These are phyloP conservation scores for Ceratoteleas bidentatus DNA, from an alignment of 1,140 invertebrate genomes.

Conservation along the genomic window DNA sequence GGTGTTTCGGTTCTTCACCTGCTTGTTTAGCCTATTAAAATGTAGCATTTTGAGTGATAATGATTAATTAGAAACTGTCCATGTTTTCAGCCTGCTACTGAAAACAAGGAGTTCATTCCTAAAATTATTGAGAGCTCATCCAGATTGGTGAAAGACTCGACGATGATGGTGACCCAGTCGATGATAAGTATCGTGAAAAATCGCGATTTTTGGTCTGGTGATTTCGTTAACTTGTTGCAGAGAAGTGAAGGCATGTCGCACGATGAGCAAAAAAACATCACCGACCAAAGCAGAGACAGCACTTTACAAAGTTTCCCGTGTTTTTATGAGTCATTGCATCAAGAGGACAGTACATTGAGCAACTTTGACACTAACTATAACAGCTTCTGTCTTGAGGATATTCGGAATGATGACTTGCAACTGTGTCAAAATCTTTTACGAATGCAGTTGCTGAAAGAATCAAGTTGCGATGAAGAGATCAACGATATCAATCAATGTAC, in stretches of 20 bases:
- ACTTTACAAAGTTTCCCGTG: slow-evolving; percentile 76
- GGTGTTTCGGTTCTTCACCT: too few relatives aligned
- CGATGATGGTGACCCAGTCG: slow-evolving; percentile 75
- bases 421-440: slow-evolving; percentile 77
- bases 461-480: slow-evolving; percentile 74
- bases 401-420: slow-evolving; percentile 74
- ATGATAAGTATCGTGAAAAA: slow-evolving; percentile 77
- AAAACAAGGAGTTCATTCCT: slow-evolving; percentile 77
- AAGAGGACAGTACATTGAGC: slow-evolving; percentile 68
- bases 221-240: slow-evolving; percentile 71
- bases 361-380: slow-evolving; percentile 75
- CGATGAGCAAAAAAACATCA: slow-evolving; percentile 50
- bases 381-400: slow-evolving; percentile 72
- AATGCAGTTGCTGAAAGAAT: slow-evolving; percentile 76
- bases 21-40: too few relatives aligned
- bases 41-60: background rate
- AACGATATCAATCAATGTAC: slow-evolving; percentile 76
- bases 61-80: slow-evolving; percentile 3
- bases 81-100: slow-evolving; percentile 72
- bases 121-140: slow-evolving; percentile 78
- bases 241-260: slow-evolving; percentile 50
- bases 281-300: slow-evolving; percentile 27
- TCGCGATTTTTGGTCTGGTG: slow-evolving; percentile 75
- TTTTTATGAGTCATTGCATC: slow-evolving; percentile 77
- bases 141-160: slow-evolving; percentile 77